Percentiles rank a stretch among this genome's conserved stretches.
phyloP scores from a whole-genome alignment of 2,797 vertebrate species.

The Lutjanus argentimaculatus region DNA sequence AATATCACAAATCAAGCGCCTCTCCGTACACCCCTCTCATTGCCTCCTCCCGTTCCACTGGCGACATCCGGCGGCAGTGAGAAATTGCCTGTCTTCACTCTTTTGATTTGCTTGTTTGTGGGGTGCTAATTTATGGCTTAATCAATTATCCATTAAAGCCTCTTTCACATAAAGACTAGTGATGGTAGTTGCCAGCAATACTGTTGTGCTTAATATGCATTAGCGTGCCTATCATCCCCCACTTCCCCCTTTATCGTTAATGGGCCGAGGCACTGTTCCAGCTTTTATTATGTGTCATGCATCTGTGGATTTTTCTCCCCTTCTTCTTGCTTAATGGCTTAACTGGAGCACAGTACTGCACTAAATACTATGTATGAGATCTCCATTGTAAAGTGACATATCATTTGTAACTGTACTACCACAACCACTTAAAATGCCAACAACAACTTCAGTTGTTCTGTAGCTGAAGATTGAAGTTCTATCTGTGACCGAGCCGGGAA shows the following conservation, averaged over 20 bases:
- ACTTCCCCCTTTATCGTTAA: slow-evolving; percentile 73
- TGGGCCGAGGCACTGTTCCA: slow-evolving; percentile 70
- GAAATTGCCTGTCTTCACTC: slow-evolving; percentile 62
- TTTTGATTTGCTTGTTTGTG: slow-evolving; percentile 84
- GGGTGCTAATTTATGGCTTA: slow-evolving; percentile 80
- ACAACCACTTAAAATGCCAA: slow-evolving; percentile 5
- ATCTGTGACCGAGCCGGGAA: not conserved
- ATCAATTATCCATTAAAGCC: slow-evolving; percentile 86
- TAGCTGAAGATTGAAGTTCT: not conserved
- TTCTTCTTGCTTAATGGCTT: slow-evolving; percentile 53
- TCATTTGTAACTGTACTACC: slow-evolving; percentile 25
- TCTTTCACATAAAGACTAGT: slow-evolving; percentile 72
- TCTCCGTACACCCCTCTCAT: slow-evolving; percentile 30
- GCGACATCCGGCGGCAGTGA: slow-evolving; percentile 41
- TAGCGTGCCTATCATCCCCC: slow-evolving; percentile 71
- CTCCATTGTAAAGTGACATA: slow-evolving; percentile 36
- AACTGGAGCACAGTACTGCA: slow-evolving; percentile 34
- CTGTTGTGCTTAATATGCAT: slow-evolving; percentile 79
- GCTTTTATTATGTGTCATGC: slow-evolving; percentile 72
- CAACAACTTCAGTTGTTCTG: slow-evolving; percentile 15
- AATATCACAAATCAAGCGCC: slow-evolving; percentile 55
- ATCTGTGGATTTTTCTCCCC: slow-evolving; percentile 65
- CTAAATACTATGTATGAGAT: slow-evolving; percentile 40
- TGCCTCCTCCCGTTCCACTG: slow-evolving; percentile 38
- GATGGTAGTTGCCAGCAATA: slow-evolving; percentile 73